Percentiles rank a stretch among this genome's conserved stretches.
These are phyloP conservation scores for Colletes collaris DNA, from an alignment of 2,888 invertebrate species.

Conservation along the genomic window DNA sequence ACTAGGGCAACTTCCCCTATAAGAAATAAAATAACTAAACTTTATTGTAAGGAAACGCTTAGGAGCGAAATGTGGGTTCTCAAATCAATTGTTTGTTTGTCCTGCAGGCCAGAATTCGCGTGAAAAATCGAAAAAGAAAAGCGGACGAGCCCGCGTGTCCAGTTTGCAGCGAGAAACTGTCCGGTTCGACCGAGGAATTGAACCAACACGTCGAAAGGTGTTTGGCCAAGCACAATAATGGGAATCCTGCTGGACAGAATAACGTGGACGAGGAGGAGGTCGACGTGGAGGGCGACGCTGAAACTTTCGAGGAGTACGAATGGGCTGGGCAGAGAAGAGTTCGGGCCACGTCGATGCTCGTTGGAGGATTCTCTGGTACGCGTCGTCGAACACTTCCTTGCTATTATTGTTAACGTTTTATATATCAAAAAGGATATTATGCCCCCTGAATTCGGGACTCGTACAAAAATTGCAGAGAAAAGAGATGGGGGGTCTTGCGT, in stretches of 20 bases:
- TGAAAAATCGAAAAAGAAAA: constrained; percentile 88
- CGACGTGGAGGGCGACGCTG: constrained; percentile 89
- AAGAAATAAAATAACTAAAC: background rate
- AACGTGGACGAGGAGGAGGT: constrained; percentile 90
- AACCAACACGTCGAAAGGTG: constrained; percentile 90
- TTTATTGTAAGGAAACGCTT: background rate
- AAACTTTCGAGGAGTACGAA: constrained; percentile 92
- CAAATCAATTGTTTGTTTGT: background rate
- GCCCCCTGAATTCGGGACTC: no score
- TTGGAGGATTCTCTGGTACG: constrained; percentile 86
- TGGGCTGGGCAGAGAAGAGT: constrained; percentile 96
- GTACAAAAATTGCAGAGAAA: no score
- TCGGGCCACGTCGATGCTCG: constrained; percentile 88
- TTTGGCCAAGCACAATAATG: constrained; percentile 85
- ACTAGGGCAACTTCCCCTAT: no score
- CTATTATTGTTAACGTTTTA: background rate
- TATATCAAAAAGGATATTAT: no score
- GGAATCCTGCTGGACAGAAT: constrained; percentile 88
- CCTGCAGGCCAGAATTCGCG: constrained; percentile 80
- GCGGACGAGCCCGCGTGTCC: constrained; percentile 89
- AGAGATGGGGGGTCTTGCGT: no score
- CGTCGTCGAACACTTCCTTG: background rate
- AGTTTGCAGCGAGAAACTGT: constrained; percentile 89
- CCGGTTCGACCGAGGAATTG: constrained; percentile 87
- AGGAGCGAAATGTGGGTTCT: background rate